These are phyloP conservation scores for Amphiprion ocellaris DNA, from an alignment of 2,113 vertebrate species.

Conservation along the genomic window DNA sequence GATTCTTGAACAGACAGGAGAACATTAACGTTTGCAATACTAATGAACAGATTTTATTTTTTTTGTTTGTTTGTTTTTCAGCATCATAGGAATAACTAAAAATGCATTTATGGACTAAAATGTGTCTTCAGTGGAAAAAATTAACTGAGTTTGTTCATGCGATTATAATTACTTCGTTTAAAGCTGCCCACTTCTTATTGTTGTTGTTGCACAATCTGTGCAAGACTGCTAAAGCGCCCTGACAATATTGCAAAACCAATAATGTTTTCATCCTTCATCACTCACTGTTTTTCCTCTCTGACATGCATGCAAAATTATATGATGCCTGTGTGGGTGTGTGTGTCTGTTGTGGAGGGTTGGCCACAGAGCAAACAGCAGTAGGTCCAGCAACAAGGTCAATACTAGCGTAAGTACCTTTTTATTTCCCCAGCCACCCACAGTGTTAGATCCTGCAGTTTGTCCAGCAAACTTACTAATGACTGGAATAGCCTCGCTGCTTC, in stretches of 20 bases:
- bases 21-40: conserved; percentile 37
- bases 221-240: conserved; percentile 10
- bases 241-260: conserved; percentile 50
- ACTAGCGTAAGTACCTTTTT: conserved; percentile 81
- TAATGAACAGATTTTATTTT: conserved; percentile 55
- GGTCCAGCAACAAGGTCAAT: conserved; percentile 81
- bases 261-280: conserved; percentile 43
- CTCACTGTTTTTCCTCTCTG: conserved; percentile 43
- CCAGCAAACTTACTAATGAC: conserved; percentile 82
- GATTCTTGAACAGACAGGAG: conserved; percentile 65
- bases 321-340: conserved; percentile 1
- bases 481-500: conserved; percentile 49
- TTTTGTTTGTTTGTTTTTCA: conserved; percentile 46
- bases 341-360: conserved; percentile 34
- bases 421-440: conserved; percentile 81
- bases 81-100: conserved; percentile 54
- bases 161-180: conserved; percentile 69
- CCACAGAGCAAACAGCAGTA: conserved; percentile 77
- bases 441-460: conserved; percentile 79
- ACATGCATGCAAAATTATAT: conserved; percentile 42
- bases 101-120: conserved; percentile 56
- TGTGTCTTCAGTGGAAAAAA: conserved; percentile 47
- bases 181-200: conserved; percentile 34
- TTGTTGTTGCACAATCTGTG: conserved; percentile 30
- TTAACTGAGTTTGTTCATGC: conserved; percentile 67